Evolutionary conservation across 1,140 invertebrate species (phyloP).

Genomic region (Sesamia nonagrioides): DNA sequence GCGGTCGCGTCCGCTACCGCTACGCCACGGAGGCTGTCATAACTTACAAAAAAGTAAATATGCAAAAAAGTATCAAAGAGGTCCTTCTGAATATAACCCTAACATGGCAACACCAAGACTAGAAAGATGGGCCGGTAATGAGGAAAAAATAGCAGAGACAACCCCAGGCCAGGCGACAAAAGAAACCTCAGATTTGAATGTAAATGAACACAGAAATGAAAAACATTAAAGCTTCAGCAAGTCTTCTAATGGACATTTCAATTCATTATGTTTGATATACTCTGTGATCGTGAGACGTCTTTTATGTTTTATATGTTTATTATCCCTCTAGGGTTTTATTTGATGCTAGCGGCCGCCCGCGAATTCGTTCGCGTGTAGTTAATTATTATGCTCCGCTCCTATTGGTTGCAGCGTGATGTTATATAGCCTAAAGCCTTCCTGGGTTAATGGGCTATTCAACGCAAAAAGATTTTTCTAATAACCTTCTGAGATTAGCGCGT

Average conservation of each 20-base stretch:
- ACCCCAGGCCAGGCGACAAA: constrained; percentile 34
- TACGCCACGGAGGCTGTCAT: too few relatives aligned
- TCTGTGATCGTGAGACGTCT: constrained; percentile 5
- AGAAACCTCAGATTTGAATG: constrained; percentile 49
- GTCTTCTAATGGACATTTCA: constrained; percentile 42
- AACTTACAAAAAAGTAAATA: too few relatives aligned
- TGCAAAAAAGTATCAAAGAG: neutral
- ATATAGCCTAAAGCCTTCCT: too few relatives aligned
- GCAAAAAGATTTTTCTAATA: too few relatives aligned
- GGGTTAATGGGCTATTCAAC: too few relatives aligned
- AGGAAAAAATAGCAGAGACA: constrained; percentile 39
- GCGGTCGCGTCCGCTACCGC: too few relatives aligned
- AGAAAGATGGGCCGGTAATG: constrained; percentile 44
- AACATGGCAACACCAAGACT: constrained; percentile 22
- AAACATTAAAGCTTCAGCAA: constrained; percentile 40
- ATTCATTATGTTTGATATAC: constrained; percentile 40
- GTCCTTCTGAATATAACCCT: neutral
- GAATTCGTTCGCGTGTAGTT: too few relatives aligned
- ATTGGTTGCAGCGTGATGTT: too few relatives aligned
- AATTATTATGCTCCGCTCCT: too few relatives aligned
- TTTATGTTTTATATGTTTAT: constrained; percentile 23
- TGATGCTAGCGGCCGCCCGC: too few relatives aligned
- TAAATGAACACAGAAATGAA: constrained; percentile 53
- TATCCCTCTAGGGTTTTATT: neutral
- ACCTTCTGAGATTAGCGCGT: too few relatives aligned